Conservation (phyloP, 2,113 vertebrate species). For the Meriones unguiculatus region DNA sequence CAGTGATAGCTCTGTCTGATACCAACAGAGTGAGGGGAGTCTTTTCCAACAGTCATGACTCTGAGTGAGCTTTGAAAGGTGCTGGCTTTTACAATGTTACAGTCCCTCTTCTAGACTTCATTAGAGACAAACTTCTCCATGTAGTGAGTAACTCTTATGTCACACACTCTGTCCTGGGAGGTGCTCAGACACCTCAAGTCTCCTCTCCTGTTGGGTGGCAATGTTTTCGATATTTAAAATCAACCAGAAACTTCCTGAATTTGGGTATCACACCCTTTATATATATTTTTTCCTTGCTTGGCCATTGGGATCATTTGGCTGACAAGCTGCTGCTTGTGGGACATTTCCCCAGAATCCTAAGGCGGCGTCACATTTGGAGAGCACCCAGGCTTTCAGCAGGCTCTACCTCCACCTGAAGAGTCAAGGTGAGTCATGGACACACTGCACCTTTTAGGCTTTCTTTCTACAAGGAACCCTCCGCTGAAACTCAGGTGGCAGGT, state of each 20-base stretch:
- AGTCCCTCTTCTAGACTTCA: not conserved
- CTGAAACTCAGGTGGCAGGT: not conserved
- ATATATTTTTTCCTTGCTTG: not conserved
- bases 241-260: constrained; percentile 46
- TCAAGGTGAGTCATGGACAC: not conserved
- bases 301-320: not conserved
- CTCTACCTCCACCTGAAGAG: not conserved
- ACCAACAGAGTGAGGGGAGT: not conserved
- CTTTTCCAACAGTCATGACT: not conserved
- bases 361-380: not conserved
- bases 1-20: not conserved
- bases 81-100: not conserved
- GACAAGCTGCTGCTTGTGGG: not conserved
- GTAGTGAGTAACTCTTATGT: not conserved
- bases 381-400: rapidly evolving
- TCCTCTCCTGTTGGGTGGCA: constrained; percentile 1
- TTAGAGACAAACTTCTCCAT: not conserved
- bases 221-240: not conserved
- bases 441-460: not conserved
- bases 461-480: not conserved
- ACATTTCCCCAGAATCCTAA: not conserved
- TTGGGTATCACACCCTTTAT: not conserved
- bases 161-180: not conserved
- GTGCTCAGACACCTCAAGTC: not conserved
- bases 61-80: not conserved